Base-by-base conservation (phyloP, 2,888 invertebrate species). In the Chloroclysta siterata region DNA sequence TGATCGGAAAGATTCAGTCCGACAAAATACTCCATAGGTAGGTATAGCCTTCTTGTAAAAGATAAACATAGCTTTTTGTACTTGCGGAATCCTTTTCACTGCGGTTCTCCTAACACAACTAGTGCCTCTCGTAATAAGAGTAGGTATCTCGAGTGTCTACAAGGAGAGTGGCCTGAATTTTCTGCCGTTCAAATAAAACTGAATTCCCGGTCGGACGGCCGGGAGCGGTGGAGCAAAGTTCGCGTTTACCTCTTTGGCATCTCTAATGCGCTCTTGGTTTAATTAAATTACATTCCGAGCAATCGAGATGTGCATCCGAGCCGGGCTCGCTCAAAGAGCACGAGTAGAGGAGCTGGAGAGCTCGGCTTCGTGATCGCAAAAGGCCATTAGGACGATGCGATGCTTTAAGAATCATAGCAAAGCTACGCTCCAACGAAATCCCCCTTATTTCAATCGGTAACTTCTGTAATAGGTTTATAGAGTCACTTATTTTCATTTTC, bases 281-380 rank as follows among this genome's bases (percentile, higher is more conserved):
- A 89, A 90, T 90, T 87, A 84, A 88, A 89, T 89, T 88, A 87
- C 82, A 72, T 77, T 72, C 79, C 71, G 72, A 77, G 78, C 77
- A 77, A 83, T 83, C 77, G 78, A 79, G 77, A 77, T 79, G 75
- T 82, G 80, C 81, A 81, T 72, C 60, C 67, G 66, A 72, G 69
- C 69, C 59, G 33, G 50, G 51, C 48, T 29, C 66, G 70, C 71
- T 80, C 78, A 82, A 82, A 83, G 81, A 78, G 69, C 61, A 46
- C 60, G 50, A 46, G 54, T 51, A 66, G 55, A 66, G 62, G 59
- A 65, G 41, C 56, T 56, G 22, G 48, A n/a, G 14, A 50, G 22
- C 22, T 28, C 55, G 11, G 42, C 17, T 28, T 54, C 53, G 56
- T 50, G 59, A 66, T 66, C 65, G 63, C 70, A 60, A 64, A 67